Evolutionary conservation across 2,888 invertebrate species (phyloP).

Genomic region (Chrysomela aeneicollis): DNA sequence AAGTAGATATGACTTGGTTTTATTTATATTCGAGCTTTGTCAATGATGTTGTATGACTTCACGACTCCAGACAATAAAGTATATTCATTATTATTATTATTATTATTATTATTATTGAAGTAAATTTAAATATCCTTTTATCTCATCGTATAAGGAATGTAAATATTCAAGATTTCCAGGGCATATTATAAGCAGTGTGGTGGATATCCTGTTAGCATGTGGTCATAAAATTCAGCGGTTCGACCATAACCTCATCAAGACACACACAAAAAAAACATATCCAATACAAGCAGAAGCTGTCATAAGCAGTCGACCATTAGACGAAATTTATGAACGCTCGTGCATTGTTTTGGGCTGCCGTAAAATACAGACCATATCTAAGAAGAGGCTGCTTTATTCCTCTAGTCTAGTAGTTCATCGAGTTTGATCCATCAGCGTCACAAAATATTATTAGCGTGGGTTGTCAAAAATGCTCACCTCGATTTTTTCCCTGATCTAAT

Average conservation of each 20-base stretch:
- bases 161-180: neutral
- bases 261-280: constrained; percentile 16
- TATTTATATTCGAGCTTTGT: too few species aligned
- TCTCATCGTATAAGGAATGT: neutral
- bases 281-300: constrained; percentile 29
- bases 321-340: constrained; percentile 35
- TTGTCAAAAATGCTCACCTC: too few species aligned
- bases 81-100: too few species aligned
- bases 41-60: too few species aligned
- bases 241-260: neutral
- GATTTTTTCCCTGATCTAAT: too few species aligned
- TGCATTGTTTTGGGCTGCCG: constrained; percentile 32
- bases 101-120: too few species aligned
- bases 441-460: too few species aligned
- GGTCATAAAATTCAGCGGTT: constrained; percentile 1
- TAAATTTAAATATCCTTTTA: too few species aligned
- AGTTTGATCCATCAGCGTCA: neutral
- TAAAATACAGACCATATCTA: constrained; percentile 27
- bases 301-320: constrained; percentile 37
- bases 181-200: neutral
- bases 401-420: constrained; percentile 20
- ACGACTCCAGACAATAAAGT: too few species aligned
- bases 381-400: constrained; percentile 15
- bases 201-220: neutral
- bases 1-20: too few species aligned